phyloP scores from a whole-genome alignment of 2,113 vertebrate genomes.

The Oreochromis niloticus region DNA sequence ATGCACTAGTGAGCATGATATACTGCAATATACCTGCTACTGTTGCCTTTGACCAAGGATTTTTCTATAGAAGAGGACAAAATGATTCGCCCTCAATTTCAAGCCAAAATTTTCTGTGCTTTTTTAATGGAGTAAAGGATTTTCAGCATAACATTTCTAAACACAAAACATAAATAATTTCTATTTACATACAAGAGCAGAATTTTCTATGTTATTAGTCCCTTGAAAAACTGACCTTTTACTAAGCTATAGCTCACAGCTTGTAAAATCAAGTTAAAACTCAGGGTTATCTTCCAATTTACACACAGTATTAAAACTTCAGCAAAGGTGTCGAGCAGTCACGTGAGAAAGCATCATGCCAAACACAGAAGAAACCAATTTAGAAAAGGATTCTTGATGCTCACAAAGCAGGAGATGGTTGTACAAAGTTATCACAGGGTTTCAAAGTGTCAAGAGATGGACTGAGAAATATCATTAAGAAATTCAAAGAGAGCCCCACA shows the following conservation, averaged over 20 bases:
- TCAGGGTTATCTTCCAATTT: background rate
- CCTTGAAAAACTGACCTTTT: background rate
- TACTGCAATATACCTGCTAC: background rate
- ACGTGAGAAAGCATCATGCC: background rate
- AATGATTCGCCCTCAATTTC: background rate
- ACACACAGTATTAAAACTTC: background rate
- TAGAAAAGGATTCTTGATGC: background rate
- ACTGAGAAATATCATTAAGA: background rate
- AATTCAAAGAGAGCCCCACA: background rate
- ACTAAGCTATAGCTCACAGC: background rate
- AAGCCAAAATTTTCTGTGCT: background rate
- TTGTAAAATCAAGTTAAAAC: background rate
- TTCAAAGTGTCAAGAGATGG: background rate
- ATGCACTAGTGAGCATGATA: background rate
- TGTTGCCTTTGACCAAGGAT: background rate
- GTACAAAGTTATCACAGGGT: background rate
- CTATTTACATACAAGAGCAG: background rate
- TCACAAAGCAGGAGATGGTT: background rate
- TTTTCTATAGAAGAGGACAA: background rate
- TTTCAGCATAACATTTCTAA: background rate
- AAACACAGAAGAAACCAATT: background rate
- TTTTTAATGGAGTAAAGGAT: background rate
- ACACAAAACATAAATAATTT: background rate
- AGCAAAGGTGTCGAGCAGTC: background rate
- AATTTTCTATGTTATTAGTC: background rate